Evolutionary conservation across 2,888 invertebrate species (phyloP), one percentile per base, ranked within the genome.

Genomic region (Habroteleia sp.): DNA sequence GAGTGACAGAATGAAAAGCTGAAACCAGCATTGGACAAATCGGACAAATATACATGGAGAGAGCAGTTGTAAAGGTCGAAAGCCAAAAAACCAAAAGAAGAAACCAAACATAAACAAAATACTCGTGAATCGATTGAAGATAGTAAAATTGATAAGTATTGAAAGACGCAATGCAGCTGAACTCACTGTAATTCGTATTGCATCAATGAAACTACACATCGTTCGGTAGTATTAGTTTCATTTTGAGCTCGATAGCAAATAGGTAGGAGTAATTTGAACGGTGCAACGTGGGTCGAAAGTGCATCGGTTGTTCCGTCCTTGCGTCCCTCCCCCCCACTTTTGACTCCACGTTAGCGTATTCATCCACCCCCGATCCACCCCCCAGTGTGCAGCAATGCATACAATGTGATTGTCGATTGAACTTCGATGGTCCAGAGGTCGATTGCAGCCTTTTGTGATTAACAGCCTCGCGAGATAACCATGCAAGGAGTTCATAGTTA

Each of bases 201-300:
- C 58, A 13, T 48, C 33, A 52, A 72, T 60, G 73, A 65, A 46
- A 10, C 46, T 39, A 10, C 50, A 62, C 33, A 50, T 60, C 35
- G 52, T 10, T 16, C 60, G 54, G 27, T 48, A 23, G 69, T 76
- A 78, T 80, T 77, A 77, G 76, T 77, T 80, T 79, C 74, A 71
- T 80, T 79, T 78, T 72, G 66, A 66, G 58, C 39, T 44, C 54
- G 74, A 78, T 77, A 50, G 62, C 77, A 74, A 78, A 81, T 72
- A 77, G 72, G 65, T 60, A 60, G 66, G 58, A 73, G 72, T 74
- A 69, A 54, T 76, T 71, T 65, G 56, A 66, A 27, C 65, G 54
- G 56, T 56, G 74, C 58, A 54, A 76, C 77, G 76, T 74, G 77
- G 79, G 79, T 82, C 76, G 80, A 83, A 81, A 83, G 82, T 79